Evolutionary conservation across 2,113 vertebrate genomes (phyloP).

Genomic region (Mungos mungo): DNA sequence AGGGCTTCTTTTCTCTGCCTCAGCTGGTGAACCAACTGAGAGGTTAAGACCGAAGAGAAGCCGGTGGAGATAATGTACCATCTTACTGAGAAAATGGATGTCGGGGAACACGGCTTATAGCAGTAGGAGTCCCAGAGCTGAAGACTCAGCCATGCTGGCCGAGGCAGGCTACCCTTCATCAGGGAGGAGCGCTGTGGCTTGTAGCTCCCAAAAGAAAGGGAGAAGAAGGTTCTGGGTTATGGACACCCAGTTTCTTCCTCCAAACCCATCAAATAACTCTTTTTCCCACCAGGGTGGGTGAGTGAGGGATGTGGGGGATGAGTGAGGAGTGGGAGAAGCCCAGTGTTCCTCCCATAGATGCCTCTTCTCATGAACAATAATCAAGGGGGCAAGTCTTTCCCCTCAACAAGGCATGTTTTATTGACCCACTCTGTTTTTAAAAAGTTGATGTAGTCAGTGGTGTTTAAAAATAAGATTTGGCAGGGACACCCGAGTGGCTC

Average conservation of each 20-base stretch:
- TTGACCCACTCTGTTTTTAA: background rate
- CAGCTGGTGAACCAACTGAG: background rate
- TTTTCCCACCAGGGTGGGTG: background rate
- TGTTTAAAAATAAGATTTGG: background rate
- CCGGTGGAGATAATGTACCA: background rate
- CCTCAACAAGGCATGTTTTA: background rate
- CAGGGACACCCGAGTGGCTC: too few relatives aligned
- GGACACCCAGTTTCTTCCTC: background rate
- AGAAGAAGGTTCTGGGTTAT: background rate
- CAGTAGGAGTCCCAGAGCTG: background rate
- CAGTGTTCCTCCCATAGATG: background rate
- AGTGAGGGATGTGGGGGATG: background rate
- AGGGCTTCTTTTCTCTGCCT: background rate
- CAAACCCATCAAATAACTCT: background rate
- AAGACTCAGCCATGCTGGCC: background rate
- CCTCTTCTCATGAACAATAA: background rate
- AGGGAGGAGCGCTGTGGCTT: background rate
- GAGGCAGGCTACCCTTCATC: background rate
- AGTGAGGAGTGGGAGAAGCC: background rate
- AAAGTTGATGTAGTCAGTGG: background rate
- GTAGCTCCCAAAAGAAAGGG: background rate
- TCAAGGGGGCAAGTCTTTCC: background rate
- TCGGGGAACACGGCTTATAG: background rate
- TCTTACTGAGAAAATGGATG: background rate
- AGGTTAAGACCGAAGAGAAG: background rate